Percentiles rank a stretch among this genome's conserved stretches.
Conservation (phyloP, 2,797 vertebrate genomes). For the Melopsittacus undulatus region DNA sequence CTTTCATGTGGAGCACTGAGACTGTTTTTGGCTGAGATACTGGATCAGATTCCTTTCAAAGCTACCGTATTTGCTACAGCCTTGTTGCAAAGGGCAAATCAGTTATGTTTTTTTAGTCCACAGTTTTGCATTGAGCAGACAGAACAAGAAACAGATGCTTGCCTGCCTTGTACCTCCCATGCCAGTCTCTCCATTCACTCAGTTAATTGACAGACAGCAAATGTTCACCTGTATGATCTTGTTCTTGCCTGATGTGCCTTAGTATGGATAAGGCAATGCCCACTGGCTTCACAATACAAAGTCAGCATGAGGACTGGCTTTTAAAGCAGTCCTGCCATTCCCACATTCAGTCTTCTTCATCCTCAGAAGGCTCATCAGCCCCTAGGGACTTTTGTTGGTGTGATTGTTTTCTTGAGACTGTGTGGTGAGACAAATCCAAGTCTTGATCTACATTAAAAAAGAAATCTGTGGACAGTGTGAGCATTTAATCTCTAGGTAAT, state of each 20-base stretch:
- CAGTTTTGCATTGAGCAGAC: not conserved
- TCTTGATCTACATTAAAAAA: not conserved
- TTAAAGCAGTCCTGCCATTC: not conserved
- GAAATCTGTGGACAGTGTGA: not conserved
- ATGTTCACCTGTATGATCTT: not conserved
- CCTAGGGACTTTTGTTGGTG: not conserved
- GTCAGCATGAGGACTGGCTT: not conserved
- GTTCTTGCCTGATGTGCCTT: not conserved
- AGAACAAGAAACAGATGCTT: not conserved
- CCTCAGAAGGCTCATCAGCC: not conserved
- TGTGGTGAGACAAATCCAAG: not conserved
- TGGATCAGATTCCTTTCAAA: not conserved
- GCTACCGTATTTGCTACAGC: not conserved
- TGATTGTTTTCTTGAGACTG: not conserved
- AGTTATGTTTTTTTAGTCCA: not conserved
- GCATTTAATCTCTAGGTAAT: not conserved
- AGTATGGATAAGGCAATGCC: not conserved
- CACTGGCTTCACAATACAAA: not conserved
- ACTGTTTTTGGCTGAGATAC: not conserved
- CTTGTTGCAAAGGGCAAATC: not conserved
- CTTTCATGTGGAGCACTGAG: not conserved
- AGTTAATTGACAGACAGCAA: not conserved
- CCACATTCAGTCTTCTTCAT: not conserved
- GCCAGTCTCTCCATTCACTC: not conserved
- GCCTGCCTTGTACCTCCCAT: not conserved